Conservation (phyloP, 1,140 invertebrate species). For the Parasteatoda tepidariorum region DNA sequence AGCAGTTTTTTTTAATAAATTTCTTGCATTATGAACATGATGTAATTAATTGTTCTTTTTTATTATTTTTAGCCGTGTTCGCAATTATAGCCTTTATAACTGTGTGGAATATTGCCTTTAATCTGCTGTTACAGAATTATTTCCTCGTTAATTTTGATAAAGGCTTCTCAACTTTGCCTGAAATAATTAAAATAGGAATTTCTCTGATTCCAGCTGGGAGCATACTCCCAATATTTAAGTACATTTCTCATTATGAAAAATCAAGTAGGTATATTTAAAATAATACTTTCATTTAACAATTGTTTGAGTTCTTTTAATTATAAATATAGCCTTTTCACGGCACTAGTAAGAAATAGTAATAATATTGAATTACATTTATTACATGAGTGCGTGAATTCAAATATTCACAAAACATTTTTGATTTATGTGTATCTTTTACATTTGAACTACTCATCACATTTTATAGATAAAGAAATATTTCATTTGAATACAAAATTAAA, state of each 20-base stretch:
- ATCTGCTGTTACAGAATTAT: not conserved
- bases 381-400: no score
- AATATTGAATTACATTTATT: no score
- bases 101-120: not conserved
- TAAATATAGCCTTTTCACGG: no score
- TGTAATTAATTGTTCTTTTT: no score
- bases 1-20: no score
- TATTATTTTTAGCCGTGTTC: slow-evolving; percentile 6
- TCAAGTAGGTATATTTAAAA: slow-evolving; percentile 6
- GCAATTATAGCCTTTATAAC: not conserved
- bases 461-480: no score
- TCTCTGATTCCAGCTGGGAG: slow-evolving; percentile 22
- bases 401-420: not conserved
- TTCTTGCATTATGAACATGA: no score
- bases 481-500: no score
- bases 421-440: not conserved
- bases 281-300: not conserved
- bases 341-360: no score
- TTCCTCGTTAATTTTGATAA: not conserved
- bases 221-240: not conserved
- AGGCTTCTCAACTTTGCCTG: not conserved
- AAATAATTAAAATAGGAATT: not conserved
- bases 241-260: slow-evolving; percentile 9
- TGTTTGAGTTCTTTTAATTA: not conserved
- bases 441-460: not conserved